Conservation (phyloP, 2,797 vertebrate genomes). For the Diglossa cyanea region DNA sequence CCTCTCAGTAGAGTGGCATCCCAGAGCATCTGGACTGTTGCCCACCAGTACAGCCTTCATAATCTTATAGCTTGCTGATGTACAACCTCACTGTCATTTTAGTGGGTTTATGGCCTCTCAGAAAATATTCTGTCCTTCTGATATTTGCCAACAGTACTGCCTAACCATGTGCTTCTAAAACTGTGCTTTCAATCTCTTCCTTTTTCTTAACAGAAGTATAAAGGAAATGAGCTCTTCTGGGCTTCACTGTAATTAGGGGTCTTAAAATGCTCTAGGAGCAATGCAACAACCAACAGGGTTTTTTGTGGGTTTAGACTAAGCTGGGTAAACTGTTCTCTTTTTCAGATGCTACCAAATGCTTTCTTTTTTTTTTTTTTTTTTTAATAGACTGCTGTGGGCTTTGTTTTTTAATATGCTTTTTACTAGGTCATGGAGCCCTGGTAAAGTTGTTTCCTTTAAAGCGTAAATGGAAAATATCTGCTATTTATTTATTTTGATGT, state of each 20-base stretch:
- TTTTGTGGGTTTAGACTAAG: background rate
- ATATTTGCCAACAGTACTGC: slow-evolving; percentile 14
- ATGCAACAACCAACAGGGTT: background rate
- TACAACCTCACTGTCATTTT: background rate
- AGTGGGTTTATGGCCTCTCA: background rate
- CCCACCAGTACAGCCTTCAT: background rate
- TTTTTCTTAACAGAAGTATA: background rate
- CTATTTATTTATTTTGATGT: slow-evolving; percentile 37
- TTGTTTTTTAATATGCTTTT: background rate
- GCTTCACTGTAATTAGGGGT: background rate
- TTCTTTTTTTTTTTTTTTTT: background rate
- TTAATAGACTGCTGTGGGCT: background rate
- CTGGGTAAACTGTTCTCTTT: background rate
- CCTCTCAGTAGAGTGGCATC: background rate
- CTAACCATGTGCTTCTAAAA: background rate
- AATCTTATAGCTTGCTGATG: background rate
- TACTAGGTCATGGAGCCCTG: background rate
- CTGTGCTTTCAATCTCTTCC: background rate
- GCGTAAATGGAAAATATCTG: background rate
- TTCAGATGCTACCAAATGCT: background rate
- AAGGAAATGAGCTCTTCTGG: background rate
- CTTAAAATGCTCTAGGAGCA: slow-evolving; percentile 20
- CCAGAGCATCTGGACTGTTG: background rate
- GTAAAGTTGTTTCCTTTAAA: slow-evolving; percentile 12
- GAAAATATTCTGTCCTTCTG: background rate